Percentiles rank a stretch among this genome's conserved stretches.
Conservation (phyloP, 64 coral and sea anemone species). For the Exaiptasia diaphana region DNA sequence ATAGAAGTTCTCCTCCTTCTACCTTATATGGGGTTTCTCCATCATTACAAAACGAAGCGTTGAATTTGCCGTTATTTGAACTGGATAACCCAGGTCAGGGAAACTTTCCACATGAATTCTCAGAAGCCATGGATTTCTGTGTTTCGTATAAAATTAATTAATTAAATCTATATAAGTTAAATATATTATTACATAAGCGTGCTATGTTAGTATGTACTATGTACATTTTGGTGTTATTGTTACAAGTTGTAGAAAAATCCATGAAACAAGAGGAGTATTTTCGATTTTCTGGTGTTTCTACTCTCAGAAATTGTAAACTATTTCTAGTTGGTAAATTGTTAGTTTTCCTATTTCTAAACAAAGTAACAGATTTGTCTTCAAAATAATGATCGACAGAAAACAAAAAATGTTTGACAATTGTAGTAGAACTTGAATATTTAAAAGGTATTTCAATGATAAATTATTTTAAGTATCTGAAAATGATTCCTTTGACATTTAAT, state of each 20-base stretch:
- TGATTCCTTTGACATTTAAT: no score
- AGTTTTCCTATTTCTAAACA: no score
- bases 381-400: no score
- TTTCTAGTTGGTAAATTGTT: no score
- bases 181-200: not conserved
- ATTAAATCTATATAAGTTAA: not conserved
- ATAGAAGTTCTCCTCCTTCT: constrained; percentile 29
- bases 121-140: constrained; percentile 70
- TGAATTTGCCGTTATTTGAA: constrained; percentile 49
- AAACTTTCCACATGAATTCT: constrained; percentile 39
- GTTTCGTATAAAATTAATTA: constrained; percentile 1
- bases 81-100: constrained; percentile 22
- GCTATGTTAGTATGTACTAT: not conserved
- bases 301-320: no score
- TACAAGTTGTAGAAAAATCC: not conserved
- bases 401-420: no score
- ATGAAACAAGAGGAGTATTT: no score
- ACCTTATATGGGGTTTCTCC: constrained; percentile 32
- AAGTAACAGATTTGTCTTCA: no score
- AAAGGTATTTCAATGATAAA: no score
- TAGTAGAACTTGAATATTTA: no score
- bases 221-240: not conserved
- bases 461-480: no score
- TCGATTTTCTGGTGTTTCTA: no score
- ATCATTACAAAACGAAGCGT: constrained; percentile 25